phyloP scores from a whole-genome alignment of 2,113 vertebrate species.

The Noctilio leporinus region DNA sequence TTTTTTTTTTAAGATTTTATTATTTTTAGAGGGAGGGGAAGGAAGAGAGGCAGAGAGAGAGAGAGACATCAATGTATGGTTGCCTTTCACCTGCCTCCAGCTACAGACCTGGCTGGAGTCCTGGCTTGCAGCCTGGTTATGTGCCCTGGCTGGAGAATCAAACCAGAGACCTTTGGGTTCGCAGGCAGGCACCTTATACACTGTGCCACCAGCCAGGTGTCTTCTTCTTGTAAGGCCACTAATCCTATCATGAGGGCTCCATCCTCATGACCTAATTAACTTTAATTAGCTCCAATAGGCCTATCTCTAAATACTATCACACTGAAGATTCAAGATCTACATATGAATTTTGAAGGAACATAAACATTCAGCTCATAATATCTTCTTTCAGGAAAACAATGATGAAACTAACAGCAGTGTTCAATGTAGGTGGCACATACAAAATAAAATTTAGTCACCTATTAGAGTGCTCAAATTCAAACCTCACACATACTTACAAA shows the following conservation, averaged over 20 bases:
- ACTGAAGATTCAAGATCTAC: background rate
- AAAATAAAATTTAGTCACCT: background rate
- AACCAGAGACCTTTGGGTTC: no score
- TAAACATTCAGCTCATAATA: background rate
- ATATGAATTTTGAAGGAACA: background rate
- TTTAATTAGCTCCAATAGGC: background rate
- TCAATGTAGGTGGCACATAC: background rate
- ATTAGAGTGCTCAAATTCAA: background rate
- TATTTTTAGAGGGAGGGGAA: no score
- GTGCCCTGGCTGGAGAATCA: no score
- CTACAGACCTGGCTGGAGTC: no score
- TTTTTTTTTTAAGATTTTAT: no score
- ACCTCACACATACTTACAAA: slow-evolving; percentile 85
- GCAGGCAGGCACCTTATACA: no score
- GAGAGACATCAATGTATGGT: no score
- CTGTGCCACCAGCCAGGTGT: no score
- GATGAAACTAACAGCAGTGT: background rate
- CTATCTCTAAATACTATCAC: background rate
- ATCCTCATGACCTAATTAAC: background rate
- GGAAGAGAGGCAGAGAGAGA: no score
- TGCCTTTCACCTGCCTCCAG: no score
- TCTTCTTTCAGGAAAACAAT: background rate
- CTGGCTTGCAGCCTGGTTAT: no score
- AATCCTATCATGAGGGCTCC: background rate
- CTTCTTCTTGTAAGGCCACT: background rate